Conservation (phyloP, 2,113 vertebrate genomes). For the Cololabis saira region DNA sequence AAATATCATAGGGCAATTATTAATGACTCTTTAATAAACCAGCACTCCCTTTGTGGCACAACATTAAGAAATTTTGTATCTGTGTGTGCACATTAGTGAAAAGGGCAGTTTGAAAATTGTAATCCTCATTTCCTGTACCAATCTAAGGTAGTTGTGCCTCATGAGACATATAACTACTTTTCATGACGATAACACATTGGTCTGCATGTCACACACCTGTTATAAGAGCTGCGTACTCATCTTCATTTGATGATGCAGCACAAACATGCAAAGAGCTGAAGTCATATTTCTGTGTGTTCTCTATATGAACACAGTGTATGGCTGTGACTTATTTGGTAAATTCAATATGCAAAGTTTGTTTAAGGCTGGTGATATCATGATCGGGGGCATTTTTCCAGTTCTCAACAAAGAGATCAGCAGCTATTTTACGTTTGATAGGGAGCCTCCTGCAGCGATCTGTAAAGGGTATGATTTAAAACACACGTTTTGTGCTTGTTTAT, state of each 20-base stretch:
- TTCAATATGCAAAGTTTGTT: conserved; percentile 72
- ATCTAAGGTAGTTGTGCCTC: conserved; percentile 1
- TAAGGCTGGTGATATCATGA: conserved; percentile 78
- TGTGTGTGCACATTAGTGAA: too few relatives aligned
- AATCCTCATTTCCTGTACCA: background rate
- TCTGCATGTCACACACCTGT: background rate
- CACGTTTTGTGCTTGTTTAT: background rate
- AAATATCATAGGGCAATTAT: too few relatives aligned
- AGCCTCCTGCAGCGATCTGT: conserved; percentile 64
- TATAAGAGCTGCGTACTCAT: conserved; percentile 31
- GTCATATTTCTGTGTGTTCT: conserved; percentile 35
- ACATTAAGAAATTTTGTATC: too few relatives aligned
- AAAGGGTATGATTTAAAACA: conserved; percentile 63
- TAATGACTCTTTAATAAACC: too few relatives aligned
- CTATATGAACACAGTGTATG: conserved; percentile 32
- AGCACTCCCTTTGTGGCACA: too few relatives aligned
- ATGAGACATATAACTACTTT: conserved; percentile 16
- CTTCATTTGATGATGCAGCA: conserved; percentile 3
- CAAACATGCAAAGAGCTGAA: conserved; percentile 43
- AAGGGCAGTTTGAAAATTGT: too few relatives aligned
- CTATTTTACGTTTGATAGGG: conserved; percentile 47
- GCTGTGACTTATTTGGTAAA: conserved; percentile 64
- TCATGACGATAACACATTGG: conserved; percentile 9
- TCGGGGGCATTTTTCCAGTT: conserved; percentile 82
- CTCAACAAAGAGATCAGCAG: conserved; percentile 75